phyloP scores from a whole-genome alignment of 2,797 vertebrate species.

The Hoplostethus atlanticus region DNA sequence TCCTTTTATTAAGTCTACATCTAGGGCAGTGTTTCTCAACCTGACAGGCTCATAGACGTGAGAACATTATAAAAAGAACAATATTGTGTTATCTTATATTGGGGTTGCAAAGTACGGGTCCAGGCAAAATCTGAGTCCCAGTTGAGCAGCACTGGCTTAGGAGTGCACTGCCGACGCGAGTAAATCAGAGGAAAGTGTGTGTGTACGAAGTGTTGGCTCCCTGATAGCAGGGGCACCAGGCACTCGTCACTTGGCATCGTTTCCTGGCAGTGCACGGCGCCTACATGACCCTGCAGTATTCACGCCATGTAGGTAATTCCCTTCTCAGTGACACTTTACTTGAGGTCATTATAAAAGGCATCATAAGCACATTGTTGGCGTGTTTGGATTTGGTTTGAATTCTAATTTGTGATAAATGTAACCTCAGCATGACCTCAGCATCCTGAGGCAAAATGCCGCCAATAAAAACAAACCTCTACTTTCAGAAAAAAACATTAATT shows the following conservation, averaged over 20 bases:
- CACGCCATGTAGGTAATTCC: background rate
- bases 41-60: background rate
- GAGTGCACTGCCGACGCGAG: slow-evolving; percentile 2
- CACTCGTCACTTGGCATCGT: slow-evolving; percentile 20
- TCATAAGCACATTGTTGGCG: background rate
- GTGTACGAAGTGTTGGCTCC: slow-evolving; percentile 7
- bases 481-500: too few relatives aligned
- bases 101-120: background rate
- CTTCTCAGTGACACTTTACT: background rate
- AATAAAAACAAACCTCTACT: background rate
- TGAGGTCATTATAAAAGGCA: slow-evolving; percentile 1
- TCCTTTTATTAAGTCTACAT: background rate
- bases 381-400: background rate
- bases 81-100: background rate
- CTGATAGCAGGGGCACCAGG: slow-evolving; percentile 23
- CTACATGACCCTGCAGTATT: background rate
- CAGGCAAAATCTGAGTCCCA: background rate
- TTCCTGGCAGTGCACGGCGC: slow-evolving; percentile 9
- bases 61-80: background rate
- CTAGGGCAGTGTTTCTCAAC: background rate
- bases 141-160: background rate
- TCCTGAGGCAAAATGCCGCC: background rate
- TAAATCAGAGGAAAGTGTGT: background rate
- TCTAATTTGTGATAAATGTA: background rate
- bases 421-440: background rate